Base-by-base conservation (phyloP, 2,888 invertebrate genomes). In the Melanostoma scalare region DNA sequence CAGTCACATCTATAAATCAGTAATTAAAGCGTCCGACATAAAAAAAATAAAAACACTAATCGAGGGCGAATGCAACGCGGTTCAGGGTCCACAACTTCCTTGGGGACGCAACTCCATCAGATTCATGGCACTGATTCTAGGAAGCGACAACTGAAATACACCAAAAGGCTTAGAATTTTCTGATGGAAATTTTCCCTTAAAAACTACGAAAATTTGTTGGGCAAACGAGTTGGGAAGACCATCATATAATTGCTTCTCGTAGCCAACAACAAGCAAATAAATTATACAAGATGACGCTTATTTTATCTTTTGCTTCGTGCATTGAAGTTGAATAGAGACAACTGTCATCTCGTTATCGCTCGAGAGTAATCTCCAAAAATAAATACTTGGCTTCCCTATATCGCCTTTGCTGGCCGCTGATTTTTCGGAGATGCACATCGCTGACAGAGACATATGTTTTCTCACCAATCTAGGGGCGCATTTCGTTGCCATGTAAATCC, bases 1-100 rank as follows among this genome's bases (percentile, higher is more conserved):
- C 58, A 76, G 58, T 77, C 71, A 20, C 65, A 72, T 61, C 81
- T 58, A 84, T 84, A 84, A 84, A 84, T 84, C 84, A 84, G 79
- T 79, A 84, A 84, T 84, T 84, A 84, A 84, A 79, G 65, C 69
- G 69, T 73, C 69, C 67, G 61, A 48, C 48, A 3, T 60, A 10
- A 10, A n/a, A 4, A 55, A 53, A 52, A 46, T 46, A 48, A 73
- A 55, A 72, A 53, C 48, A 60, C 79, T 84, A 84, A 84, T 84
- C 79, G 84, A 74, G 79, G 79, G 84, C 74, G 74, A 56, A 53
- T 69, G 65, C 73, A 67, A 20, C 33, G 9, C 44, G 48, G 75
- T 72, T 77, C 81, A 72, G 77, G 60, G 81, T 71, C 60, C 74
- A 72, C 61, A 46, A 20, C 55, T 77, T 61, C 48, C 55, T 58